Base-by-base conservation (phyloP, 1,140 invertebrate genomes). In the Cardiocondyla obscurior region DNA sequence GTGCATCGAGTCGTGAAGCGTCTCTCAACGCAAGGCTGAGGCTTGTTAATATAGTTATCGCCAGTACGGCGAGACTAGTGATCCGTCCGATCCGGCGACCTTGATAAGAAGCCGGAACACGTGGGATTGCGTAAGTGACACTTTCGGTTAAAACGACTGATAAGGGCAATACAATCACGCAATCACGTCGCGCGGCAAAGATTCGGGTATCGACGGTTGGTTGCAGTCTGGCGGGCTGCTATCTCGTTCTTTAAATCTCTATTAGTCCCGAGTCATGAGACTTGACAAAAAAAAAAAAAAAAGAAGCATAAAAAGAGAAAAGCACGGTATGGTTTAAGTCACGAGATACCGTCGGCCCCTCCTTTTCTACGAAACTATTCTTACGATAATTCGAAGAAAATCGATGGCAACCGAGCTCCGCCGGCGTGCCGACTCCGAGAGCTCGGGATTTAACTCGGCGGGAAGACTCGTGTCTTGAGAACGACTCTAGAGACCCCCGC, bases 91-190 rank as follows among this genome's bases (percentile, higher is more conserved):
- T 25, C n/a, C n/a, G 3, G 25, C 44, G 72, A 82, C 83, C 85
- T 85, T 82, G 76, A 77, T 36, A 85, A 62, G 28, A 70, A 22
- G 1, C 64, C 46, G 28, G 53, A 85, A 46, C 85, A 88, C 58
- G 83, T 82, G 83, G 70, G 53, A 77, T 88, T 88, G 82, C 51
- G 39, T 76, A 88, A 88, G 42, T 10, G 25, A 44, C 10, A 42
- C n/a, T n/a, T 55, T 85, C 25, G 44, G 14, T 10, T n/a, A n/a
- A n/a, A n/a, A 39, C 6, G 16, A 58, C 28, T 2, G 46, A 60
- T 36, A 74, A 39, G 28, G 8, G 5, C 19, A 19, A 2, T 6
- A 2, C 0, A 19, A 36, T 64, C 62, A 42, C 53, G 33, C 55
- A 79, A 30, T 53, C 74, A 10, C 2, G 30, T 39, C 74, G 30